A percentile compares a stretch with the other conserved stretches of the same genome.
Conservation (phyloP, 2,113 vertebrate species). For the Burhinus bistriatus region DNA sequence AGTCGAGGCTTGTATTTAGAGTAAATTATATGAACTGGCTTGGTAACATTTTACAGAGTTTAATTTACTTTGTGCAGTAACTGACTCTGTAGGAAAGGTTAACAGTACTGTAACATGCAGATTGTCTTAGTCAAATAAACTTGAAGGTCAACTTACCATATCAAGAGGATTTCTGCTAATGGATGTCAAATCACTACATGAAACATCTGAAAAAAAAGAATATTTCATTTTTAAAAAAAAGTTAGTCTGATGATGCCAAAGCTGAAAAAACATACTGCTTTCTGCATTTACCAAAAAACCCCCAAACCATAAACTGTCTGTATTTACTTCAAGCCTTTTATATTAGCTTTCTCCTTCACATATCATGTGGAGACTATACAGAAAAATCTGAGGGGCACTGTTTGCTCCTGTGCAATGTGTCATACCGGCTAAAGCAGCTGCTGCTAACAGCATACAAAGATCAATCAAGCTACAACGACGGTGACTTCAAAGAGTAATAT, state of each 20-base stretch:
- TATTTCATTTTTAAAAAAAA: neutral
- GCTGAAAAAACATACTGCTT: neutral
- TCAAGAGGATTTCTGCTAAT: neutral
- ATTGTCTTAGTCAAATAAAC: neutral
- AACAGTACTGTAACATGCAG: neutral
- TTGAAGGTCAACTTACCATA: constrained; percentile 21
- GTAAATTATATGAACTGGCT: neutral
- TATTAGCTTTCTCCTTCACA: neutral
- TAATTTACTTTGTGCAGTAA: neutral
- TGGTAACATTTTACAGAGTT: neutral
- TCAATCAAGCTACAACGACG: neutral
- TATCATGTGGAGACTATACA: neutral
- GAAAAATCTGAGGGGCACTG: neutral
- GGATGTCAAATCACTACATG: neutral
- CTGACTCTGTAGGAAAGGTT: neutral
- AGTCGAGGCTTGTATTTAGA: neutral
- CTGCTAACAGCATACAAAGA: neutral
- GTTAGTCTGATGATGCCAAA: neutral
- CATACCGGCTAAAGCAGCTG: neutral
- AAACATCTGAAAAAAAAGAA: constrained; percentile 28
- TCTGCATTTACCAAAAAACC: neutral
- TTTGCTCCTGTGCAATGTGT: fast-evolving
- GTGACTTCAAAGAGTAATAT: neutral
- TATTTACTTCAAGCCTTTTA: neutral
- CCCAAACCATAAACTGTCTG: neutral